Evolutionary conservation across 2,888 invertebrate genomes (phyloP), one percentile per base, ranked within the genome.

Genomic region (Pristionchus fissidentatus): DNA sequence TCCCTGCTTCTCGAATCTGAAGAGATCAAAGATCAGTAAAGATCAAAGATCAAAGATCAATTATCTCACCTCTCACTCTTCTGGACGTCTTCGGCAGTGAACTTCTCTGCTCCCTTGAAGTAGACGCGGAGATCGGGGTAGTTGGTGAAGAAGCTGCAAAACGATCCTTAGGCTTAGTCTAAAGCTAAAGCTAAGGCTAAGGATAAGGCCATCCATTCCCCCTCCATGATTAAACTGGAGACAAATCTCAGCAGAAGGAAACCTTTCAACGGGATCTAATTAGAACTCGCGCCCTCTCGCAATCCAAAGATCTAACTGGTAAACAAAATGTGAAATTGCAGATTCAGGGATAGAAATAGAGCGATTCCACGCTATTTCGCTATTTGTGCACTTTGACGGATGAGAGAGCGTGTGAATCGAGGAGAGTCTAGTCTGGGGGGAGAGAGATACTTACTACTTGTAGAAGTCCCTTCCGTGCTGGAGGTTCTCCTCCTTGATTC

Each of bases 1-100:
- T 19, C 92, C 92, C 84, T 92, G 92, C 83, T 92, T 92, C 84
- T 90, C 88, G 86, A 92, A 92, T 78, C 87, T 87, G 79, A 66
- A 52, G 77, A 77, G 55, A 77, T 77, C 77, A 80, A 80, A 80
- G 41, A 52, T 70, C 29, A 38, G 38, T 41, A 3, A 22, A n/a
- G 22, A 13, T n/a, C n/a, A n/a, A n/a, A n/a, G n/a, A n/a, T n/a
- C n/a, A n/a, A 1, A 26, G 49, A 19, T 19, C 32, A 32, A 32
- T 10, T 4, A 15, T 13, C 26, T 15, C 26, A 89, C 83, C 90
- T 84, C 73, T 89, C 89, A 79, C 89, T 89, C 84, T 87, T 88
- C 84, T 88, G 87, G 35, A 90, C 89, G 75, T 89, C 89, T 7
- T 90, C 88, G 2, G 89, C 87, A 3, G 88, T 87, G 83, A 83